Conservation (phyloP, 1,140 invertebrate genomes). For the Carcinoscorpius rotundicauda region DNA sequence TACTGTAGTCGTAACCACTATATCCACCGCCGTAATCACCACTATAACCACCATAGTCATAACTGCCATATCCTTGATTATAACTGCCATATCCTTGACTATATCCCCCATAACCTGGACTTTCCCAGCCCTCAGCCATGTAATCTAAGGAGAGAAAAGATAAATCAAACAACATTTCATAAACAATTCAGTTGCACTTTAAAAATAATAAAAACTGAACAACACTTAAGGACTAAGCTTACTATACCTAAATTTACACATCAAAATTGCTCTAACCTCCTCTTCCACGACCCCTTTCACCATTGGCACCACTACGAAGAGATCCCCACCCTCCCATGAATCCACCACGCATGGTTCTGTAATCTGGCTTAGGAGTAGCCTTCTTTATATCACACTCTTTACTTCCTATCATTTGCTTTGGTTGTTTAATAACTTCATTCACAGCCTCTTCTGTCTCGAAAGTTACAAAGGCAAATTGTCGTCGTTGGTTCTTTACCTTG, state of each 20-base stretch:
- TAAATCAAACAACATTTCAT: no score
- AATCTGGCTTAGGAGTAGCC: conserved; percentile 60
- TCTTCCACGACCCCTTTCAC: conserved; percentile 7
- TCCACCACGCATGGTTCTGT: conserved; percentile 11
- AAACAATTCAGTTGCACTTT: no score
- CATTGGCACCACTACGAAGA: conserved; percentile 40
- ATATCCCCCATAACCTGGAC: conserved; percentile 12
- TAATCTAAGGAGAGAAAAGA: conserved; percentile 21
- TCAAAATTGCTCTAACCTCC: neutral
- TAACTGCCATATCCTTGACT: conserved; percentile 6
- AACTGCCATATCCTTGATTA: conserved; percentile 11
- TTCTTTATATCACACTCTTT: conserved; percentile 92
- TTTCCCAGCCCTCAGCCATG: conserved; percentile 17
- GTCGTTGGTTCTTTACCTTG: conserved; percentile 87
- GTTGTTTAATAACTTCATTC: conserved; percentile 74
- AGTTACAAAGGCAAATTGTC: conserved; percentile 90
- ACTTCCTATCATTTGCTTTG: conserved; percentile 81
- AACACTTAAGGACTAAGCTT: no score
- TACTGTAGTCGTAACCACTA: conserved; percentile 39
- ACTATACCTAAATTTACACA: neutral
- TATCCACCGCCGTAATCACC: conserved; percentile 18
- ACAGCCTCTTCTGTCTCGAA: conserved; percentile 88
- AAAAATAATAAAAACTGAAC: no score
- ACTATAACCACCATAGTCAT: conserved; percentile 25
- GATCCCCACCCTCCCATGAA: conserved; percentile 46